These are phyloP conservation scores for Nymphicus hollandicus DNA, from an alignment of 2,113 vertebrate species.

Conservation along the genomic window DNA sequence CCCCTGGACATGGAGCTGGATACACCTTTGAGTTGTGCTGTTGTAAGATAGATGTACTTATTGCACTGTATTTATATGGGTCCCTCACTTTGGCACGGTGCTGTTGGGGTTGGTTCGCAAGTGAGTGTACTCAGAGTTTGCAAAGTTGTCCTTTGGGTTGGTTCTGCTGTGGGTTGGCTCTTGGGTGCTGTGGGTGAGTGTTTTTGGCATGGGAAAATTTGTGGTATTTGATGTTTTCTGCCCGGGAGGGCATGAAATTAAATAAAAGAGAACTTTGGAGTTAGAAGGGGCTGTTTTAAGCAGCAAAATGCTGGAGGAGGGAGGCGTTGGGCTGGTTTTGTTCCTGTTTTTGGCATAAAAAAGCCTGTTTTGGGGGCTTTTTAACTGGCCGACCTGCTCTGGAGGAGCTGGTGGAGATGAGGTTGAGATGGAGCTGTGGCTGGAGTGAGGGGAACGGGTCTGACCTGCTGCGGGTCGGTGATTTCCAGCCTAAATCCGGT, in stretches of 20 bases:
- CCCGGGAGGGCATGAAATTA: background rate
- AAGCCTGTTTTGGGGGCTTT: background rate
- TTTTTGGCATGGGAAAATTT: background rate
- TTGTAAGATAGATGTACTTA: background rate
- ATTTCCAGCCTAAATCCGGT: background rate
- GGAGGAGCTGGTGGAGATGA: background rate
- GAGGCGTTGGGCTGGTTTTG: background rate
- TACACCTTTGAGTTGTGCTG: background rate
- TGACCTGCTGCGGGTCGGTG: rapidly evolving
- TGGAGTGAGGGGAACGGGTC: background rate
- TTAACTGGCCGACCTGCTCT: background rate
- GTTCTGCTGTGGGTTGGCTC: background rate
- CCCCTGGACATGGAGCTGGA: background rate
- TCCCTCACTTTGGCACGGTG: background rate
- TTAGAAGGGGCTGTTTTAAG: background rate
- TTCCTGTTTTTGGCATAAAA: background rate
- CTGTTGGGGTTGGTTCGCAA: background rate
- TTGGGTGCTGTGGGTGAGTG: background rate
- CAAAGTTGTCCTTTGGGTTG: background rate
- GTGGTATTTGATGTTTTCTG: constrained; percentile 4
- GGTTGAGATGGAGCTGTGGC: background rate
- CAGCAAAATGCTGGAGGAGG: background rate
- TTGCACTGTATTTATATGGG: constrained; percentile 62
- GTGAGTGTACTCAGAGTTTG: background rate
- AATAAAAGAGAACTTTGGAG: background rate